Conservation (phyloP, 2,113 vertebrate species). For the Periophthalmodon schlosseri region DNA sequence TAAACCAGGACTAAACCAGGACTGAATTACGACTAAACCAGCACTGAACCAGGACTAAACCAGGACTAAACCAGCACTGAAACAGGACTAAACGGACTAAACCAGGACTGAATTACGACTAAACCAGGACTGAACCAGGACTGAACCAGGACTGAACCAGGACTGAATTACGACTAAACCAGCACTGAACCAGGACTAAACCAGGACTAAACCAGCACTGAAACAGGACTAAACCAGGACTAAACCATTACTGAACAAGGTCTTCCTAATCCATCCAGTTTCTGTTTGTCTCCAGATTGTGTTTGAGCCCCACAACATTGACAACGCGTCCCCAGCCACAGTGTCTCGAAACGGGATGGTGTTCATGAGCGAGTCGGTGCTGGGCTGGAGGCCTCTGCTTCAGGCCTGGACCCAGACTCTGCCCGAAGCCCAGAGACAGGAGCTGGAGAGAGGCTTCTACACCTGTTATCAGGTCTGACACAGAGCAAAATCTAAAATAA, state of each 20-base stretch:
- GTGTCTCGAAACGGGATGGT: conserved; percentile 83
- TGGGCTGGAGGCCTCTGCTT: conserved; percentile 76
- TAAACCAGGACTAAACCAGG: background rate
- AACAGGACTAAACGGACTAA: too few species aligned
- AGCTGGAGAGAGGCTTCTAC: conserved; percentile 77
- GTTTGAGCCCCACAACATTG: conserved; percentile 82
- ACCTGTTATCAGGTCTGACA: conserved; percentile 78
- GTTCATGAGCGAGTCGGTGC: conserved; percentile 81
- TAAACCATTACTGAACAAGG: background rate
- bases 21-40: background rate
- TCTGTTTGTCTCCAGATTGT: conserved; percentile 57
- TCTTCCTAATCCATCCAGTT: background rate
- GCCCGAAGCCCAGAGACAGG: conserved; percentile 66
- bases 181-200: too few species aligned
- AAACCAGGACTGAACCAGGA: too few species aligned
- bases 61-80: too few species aligned
- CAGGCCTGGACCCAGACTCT: conserved; percentile 78
- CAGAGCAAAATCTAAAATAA: too few species aligned
- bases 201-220: too few species aligned
- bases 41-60: background rate
- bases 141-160: too few species aligned
- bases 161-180: too few species aligned
- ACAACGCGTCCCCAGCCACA: conserved; percentile 82
- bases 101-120: too few species aligned
- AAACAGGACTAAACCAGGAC: too few species aligned